A percentile compares a stretch with the other conserved stretches of the same genome.
These are phyloP conservation scores for Pachyseris speciosa DNA, from an alignment of 64 coral and sea anemone species.

Conservation along the genomic window DNA sequence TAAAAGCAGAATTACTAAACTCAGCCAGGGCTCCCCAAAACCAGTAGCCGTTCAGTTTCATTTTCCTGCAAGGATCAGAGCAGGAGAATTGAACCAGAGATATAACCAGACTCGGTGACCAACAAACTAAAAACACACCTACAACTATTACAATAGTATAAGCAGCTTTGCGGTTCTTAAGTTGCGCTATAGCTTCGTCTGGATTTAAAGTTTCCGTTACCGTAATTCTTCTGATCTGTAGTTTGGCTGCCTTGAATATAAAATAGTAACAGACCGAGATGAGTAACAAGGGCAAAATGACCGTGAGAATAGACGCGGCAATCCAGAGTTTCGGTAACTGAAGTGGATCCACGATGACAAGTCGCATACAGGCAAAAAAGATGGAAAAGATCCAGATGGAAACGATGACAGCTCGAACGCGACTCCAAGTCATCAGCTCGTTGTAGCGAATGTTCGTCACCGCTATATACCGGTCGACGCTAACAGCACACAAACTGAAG, in stretches of 20 bases:
- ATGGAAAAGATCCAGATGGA: slow-evolving; percentile 67
- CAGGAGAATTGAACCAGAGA: slow-evolving; percentile 36
- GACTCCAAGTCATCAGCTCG: not conserved
- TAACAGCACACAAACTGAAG: slow-evolving; percentile 54
- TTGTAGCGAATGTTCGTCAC: slow-evolving; percentile 58
- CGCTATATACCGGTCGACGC: slow-evolving; percentile 64
- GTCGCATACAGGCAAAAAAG: slow-evolving; percentile 16
- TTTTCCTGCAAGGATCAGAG: slow-evolving; percentile 37
- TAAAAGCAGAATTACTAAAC: slow-evolving; percentile 54
- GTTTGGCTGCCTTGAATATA: slow-evolving; percentile 50
- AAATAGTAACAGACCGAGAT: slow-evolving; percentile 57
- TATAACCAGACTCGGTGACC: slow-evolving; percentile 54
- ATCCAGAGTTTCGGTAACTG: slow-evolving; percentile 38
- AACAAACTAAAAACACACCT: slow-evolving; percentile 47
- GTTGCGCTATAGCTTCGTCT: not conserved
- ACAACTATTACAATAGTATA: slow-evolving; percentile 68
- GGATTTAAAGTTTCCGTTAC: not conserved
- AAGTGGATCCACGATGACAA: slow-evolving; percentile 32
- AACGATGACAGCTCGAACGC: not conserved
- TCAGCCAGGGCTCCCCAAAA: slow-evolving; percentile 42
- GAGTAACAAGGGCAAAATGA: slow-evolving; percentile 6
- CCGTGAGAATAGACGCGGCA: not conserved
- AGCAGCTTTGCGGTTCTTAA: slow-evolving; percentile 80
- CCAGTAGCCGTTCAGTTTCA: slow-evolving; percentile 56
- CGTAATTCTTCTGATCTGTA: slow-evolving; percentile 42